Base-by-base conservation (phyloP, 2,888 invertebrate genomes). In the Poecilobothrus nobilitatus region DNA sequence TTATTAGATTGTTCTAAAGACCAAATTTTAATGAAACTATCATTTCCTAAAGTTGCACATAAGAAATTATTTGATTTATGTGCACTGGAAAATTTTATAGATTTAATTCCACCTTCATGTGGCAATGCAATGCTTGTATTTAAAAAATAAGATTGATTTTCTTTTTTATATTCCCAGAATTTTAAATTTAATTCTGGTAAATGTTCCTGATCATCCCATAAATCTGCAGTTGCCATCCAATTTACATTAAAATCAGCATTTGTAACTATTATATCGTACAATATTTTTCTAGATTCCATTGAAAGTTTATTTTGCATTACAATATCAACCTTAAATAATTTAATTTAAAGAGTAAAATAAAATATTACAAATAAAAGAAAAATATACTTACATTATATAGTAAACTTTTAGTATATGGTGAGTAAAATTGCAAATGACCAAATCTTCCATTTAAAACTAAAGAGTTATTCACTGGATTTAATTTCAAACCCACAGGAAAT, bases 371-470 rank as follows among this genome's bases (percentile, higher is more conserved):
- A 53, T 53, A 69, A 68, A 6, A 4, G 22, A 67, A 61, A 65
- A 33, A 27, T 27, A 27, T 66, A 82, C 86, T 85, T 80, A 91
- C 91, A 83, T 88, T 90, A 76, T 87, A 91, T 1, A 91, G 78
- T 70, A 91, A 83, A 74, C 83, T 86, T 76, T 87, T 87, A 6
- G 86, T 85, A 66, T 84, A 81, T 0, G 86, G 85, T 65, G 87
- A 87, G 78, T 87, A 91, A 81, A 91, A 91, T 78, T 92, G 92
- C 65, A 92, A 80, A 74, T 90, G 88, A 18, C 92, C 92, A 0
- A 86, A 84, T 72, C 87, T 84, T 44, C 91, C 91, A 77, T 91
- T 92, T 70, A 89, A 81, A 53, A 91, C 87, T 21, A 92, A 79
- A 9, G 87, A 82, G 74, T 86, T 85, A 12, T 87, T 87, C 65